Base-by-base conservation (phyloP, 2,888 invertebrate species). In the Omphaloscelis lunosa region DNA sequence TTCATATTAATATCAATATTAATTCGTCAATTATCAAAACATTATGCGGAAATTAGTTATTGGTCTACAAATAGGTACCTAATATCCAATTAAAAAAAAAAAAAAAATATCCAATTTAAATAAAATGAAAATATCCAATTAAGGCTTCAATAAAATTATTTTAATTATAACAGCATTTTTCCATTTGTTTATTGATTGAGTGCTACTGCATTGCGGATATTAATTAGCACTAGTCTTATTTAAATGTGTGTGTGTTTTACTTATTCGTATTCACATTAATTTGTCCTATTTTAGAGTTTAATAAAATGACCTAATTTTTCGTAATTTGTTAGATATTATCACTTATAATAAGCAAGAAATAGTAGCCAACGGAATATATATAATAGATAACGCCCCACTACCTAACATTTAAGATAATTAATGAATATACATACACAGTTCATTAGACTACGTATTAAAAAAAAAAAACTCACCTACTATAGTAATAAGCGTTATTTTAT, bases 391-490 rank as follows among this genome's bases (percentile, higher is more conserved):
- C 51, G n/a, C 51, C 20, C 15, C 17, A 72, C 48, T 74, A 39
- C 27, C 15, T 27, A 15, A 29, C 29, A n/a, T 53, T 53, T n/a
- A 61, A 20, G 53, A 76, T 45, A 20, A 61, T n/a, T 23, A 45
- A 17, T 27, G 8, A 51, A 41, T 29, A 48, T 29, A 27, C 12
- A 63, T 20, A 39, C 1, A 15, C n/a, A 39, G 29, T 48, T 34
- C 6, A 69, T 11, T 15, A 53, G 20, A 67, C 9, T 12, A 29
- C 7, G 7, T 51, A 48, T 7, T 0, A n/a, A 0, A 56, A 17
- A 0, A 56, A 17, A n/a, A 27, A 48, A 63, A 74, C 83, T 84
- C 62, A 85, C 85, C 82, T 56, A 77, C 7, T 76, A 61, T 29
- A 61, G n/a, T 51, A 84, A 23, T 81, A 82, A 70, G 74, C 72